These are phyloP conservation scores for Murina feae DNA, from an alignment of 2,113 vertebrate species.

Conservation along the genomic window DNA sequence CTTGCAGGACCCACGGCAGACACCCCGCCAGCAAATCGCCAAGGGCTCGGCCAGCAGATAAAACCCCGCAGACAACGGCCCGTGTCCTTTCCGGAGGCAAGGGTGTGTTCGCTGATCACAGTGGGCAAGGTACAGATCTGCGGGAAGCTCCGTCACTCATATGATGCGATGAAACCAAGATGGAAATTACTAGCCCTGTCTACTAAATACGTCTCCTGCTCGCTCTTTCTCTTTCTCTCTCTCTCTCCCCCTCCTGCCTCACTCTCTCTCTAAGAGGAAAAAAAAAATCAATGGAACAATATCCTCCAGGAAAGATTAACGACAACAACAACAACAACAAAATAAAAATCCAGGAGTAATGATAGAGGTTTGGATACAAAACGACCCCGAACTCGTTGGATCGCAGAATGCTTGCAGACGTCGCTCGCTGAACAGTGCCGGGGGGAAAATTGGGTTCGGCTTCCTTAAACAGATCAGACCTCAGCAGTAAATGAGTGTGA, in stretches of 20 bases:
- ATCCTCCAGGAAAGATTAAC: too few relatives aligned
- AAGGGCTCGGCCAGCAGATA: neutral
- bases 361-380: neutral
- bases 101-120: neutral
- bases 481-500: neutral
- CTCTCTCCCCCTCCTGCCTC: too few relatives aligned
- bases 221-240: too few relatives aligned
- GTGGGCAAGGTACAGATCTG: neutral
- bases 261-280: too few relatives aligned
- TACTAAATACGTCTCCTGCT: neutral
- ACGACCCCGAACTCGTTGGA: neutral
- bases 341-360: neutral
- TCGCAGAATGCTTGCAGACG: neutral
- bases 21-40: constrained; percentile 32
- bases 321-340: too few relatives aligned
- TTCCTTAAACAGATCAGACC: neutral
- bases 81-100: neutral
- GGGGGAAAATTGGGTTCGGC: neutral
- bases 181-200: neutral
- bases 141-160: neutral
- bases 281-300: too few relatives aligned
- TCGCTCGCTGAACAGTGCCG: neutral
- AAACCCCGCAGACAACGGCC: neutral
- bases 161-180: neutral
- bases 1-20: constrained; percentile 36